Evolutionary conservation across 2,113 vertebrate genomes (phyloP), one percentile per base, ranked within the genome.

Genomic region (Connochaetes taurinus): DNA sequence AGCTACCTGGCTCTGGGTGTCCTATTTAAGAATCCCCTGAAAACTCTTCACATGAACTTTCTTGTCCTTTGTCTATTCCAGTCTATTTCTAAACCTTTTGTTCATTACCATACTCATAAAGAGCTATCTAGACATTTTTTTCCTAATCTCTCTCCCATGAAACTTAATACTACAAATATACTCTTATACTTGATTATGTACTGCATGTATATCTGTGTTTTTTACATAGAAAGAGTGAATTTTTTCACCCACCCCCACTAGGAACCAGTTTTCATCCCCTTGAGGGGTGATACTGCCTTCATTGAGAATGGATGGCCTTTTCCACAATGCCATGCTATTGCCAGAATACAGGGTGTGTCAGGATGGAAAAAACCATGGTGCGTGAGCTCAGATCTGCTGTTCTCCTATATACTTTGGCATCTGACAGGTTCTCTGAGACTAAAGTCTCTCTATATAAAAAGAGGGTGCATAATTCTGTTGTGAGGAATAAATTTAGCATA

Each of bases 401-500:
- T 45, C 40, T 58, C 23, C 43, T 31, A 2, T 71, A 15, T 3
- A 71, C 7, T 57, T 74, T 25, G 14, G 19, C 62, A 93, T 74
- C 78, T n/a, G 40, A 57, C 57, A 87, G 47, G 45, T 76, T 83
- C n/a, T 67, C 88, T n/a, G 50, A 62, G 27, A 29, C 9, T 86
- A 43, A 85, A 1, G n/a, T 96, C 12, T 62, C 67, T 71, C 27
- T 33, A 17, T 4, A 33, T 19, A 90, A 90, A 96, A 55, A 31
- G 31, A 95, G 27, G 5, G 80, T 64, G 10, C 50, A 11, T 21
- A 92, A 43, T 6, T 96, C 80, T 92, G 57, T 57, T 23, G 7
- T 80, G 33, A 84, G 12, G 84, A 80, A 64, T 89, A 90, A 94
- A 83, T 85, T 55, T 84, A 47, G 43, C 62, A 23, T 27, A 50